Conservation (phyloP, 2,797 vertebrate species). For the Chelmon rostratus region DNA sequence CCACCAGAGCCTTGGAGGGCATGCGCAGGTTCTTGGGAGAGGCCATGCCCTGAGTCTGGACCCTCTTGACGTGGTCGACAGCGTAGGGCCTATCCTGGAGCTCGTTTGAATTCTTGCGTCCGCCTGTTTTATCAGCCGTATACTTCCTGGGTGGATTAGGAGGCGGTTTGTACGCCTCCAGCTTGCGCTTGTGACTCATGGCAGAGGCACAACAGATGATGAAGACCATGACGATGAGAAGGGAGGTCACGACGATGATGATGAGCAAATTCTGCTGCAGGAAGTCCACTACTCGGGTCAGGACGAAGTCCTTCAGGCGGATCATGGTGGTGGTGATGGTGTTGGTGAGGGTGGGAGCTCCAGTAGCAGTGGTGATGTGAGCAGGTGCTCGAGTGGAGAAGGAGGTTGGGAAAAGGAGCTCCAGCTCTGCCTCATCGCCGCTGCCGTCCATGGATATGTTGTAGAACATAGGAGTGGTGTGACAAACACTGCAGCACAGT, state of each 20-base stretch:
- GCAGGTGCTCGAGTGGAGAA: constrained; percentile 72
- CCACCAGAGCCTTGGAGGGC: constrained; percentile 84
- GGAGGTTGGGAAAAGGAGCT: constrained; percentile 82
- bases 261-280: constrained; percentile 92
- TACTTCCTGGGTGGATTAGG: constrained; percentile 88
- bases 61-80: constrained; percentile 85
- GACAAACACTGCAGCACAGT: constrained; percentile 69
- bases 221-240: constrained; percentile 93
- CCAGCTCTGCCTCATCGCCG: constrained; percentile 87
- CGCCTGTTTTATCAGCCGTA: constrained; percentile 83
- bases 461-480: constrained; percentile 76
- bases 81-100: constrained; percentile 85
- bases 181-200: constrained; percentile 94
- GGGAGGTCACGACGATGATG: constrained; percentile 92
- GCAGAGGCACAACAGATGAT: constrained; percentile 93
- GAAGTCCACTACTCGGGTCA: constrained; percentile 92
- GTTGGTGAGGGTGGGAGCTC: constrained; percentile 71
- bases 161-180: constrained; percentile 92
- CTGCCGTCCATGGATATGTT: constrained; percentile 87
- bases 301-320: constrained; percentile 85
- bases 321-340: constrained; percentile 88
- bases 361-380: constrained; percentile 56
- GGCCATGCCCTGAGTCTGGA: constrained; percentile 88
- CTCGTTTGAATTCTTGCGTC: constrained; percentile 82
- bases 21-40: constrained; percentile 90